Evolutionary conservation across 1,140 invertebrate genomes (phyloP), one percentile per base, ranked within the genome.

Genomic region (Palaemon carinicauda): DNA sequence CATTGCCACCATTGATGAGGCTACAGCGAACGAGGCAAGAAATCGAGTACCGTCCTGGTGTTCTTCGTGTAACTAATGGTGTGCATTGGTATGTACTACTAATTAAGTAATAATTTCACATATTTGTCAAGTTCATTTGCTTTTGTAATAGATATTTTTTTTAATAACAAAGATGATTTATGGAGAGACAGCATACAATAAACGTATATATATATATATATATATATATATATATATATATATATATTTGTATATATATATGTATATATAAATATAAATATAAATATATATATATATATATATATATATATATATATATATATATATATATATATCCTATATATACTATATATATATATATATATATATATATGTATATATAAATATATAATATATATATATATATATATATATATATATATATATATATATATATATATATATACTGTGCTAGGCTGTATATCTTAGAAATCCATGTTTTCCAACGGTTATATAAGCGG

Each of bases 221-320:
- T 24, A 65, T 21, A 65, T 24, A 65, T 21, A 21, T 24, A 65
- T 65, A 21, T 1, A 65, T 3, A 21, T 7, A 41, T 41, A 41
- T 41, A 41, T 41, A 41, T 41, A 41, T 9, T 17, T n/a, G n/a
- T n/a, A 19, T 65, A n/a, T 65, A n/a, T 65, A n/a, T 65, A n/a
- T 65, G 5, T 65, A 21, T 21, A 21, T 65, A 21, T 21, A 21
- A n/a, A 21, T 65, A 21, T 65, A 21, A n/a, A 29, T 65, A n/a
- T 65, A n/a, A 19, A 65, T 65, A 65, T 65, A 65, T 65, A 65
- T 65, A 65, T 65, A 65, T 65, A 65, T 65, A 65, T 65, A 65
- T 65, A 65, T 65, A 65, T 65, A 65, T 65, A 65, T 65, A 65
- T 65, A 65, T 65, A 65, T 65, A 65, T 65, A 65, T 65, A 65